Evolutionary conservation across 1,140 invertebrate genomes (phyloP), one percentile per base, ranked within the genome.

Genomic region (Monomorium pharaonis): DNA sequence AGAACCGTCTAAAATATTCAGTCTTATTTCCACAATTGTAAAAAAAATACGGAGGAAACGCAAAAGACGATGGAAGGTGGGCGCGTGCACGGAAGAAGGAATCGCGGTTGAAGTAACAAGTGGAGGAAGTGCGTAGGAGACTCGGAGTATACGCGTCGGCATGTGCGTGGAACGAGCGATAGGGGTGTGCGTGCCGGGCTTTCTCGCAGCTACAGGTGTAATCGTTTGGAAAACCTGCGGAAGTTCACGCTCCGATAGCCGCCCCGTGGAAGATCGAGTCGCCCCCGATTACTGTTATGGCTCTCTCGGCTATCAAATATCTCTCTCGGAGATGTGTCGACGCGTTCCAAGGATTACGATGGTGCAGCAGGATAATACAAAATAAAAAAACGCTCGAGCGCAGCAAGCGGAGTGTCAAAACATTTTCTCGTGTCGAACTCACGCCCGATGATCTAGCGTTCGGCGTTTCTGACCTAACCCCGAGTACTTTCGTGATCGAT

Each of bases 201-300:
- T 88, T 84, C 84, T 88, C 72, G 85, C 88, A 74, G 67, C 67
- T 74, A 83, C 78, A 92, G 91, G 91, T 92, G 91, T 91, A 92
- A 92, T 91, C 91, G 86, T 87, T 88, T 70, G 88, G 88, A 92
- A 92, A 91, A 91, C 86, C 88, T 89, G 74, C 86, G 91, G 87
- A 91, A 92, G 90, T 88, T 85, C 37, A 83, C 42, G 84, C 91
- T 72, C 54, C 78, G 81, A 88, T 86, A 72, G 84, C 47, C 87
- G 85, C 84, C 86, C n/a, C 30, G 44, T 37, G 7, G 6, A 51
- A 18, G 76, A 78, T 78, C 27, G 67, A 83, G 67, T 74, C 37
- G 37, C 63, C 63, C 63, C 44, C 78, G 78, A 81, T 70, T 83
- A 72, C 24, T 21, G 9, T 30, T n/a, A 33, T 10, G 77, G 49